Evolutionary conservation across 2,797 vertebrate species (phyloP), one percentile per base, ranked within the genome.

Genomic region (Anolis apletophallus): DNA sequence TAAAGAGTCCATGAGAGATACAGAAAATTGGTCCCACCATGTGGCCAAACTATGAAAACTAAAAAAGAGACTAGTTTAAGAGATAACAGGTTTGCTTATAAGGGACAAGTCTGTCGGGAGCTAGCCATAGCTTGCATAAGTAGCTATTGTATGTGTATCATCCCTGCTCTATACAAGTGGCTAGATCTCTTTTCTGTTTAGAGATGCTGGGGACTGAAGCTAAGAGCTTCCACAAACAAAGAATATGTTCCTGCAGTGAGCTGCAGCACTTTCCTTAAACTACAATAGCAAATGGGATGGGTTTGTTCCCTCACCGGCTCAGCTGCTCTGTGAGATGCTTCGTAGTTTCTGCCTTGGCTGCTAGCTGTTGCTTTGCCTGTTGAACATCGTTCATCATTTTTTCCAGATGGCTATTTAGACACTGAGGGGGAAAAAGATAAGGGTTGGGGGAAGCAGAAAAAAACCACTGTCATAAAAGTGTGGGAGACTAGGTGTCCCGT

Each of bases 321-420:
- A 90, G 67, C 34, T 88, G 82, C 54, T 88, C 72, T 13, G 1
- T 71, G 32, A 90, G 77, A 3, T 50, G 52, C 6, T 16, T 55
- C 2, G 87, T 14, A 81, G 91, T 92, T 73, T 93, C 89, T 61
- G 0, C 72, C 90, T 93, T 91, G 1, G 72, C 87, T 72, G 86
- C 89, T 55, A 93, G 88, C 64, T 89, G 89, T 88, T 94, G 86
- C 85, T 1, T 74, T 81, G 74, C 89, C 71, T 92, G 83, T 90
- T 1, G 61, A 2, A 86, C 89, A 21, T 94, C 93, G 29, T 87
- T 73, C 36, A 0, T 17, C 0, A 87, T 91, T 0, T 79, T 0
- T 0, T 89, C 0, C 0, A 86, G 88, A 78, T 91, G 85, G 10
- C 75, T 13, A 74, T 88, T 90, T 83, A 94, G 87, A 23, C 0